Percentiles rank a stretch among this genome's conserved stretches.
phyloP scores from a whole-genome alignment of 2,888 invertebrate genomes.

The Auanema freiburgensis region DNA sequence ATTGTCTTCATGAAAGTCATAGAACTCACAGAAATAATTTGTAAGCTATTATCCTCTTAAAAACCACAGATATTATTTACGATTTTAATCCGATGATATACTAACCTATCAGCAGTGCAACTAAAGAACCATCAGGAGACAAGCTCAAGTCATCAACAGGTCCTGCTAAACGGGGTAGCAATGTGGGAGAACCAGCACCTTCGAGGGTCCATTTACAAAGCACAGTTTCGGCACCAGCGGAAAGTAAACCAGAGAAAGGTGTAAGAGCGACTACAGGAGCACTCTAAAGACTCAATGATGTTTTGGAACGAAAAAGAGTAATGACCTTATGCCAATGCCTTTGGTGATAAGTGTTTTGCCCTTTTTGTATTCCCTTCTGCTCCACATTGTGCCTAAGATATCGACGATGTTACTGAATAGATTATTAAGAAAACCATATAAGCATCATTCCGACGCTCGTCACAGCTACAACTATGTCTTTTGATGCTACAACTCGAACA shows the following conservation, averaged over 20 bases:
- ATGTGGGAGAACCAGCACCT: conserved; percentile 25
- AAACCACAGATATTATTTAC: conserved; percentile 5
- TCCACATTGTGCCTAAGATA: neutral
- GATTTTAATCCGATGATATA: neutral
- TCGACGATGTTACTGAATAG: neutral
- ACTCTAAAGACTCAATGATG: neutral
- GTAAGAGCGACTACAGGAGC: conserved; percentile 30
- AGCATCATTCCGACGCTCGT: conserved; percentile 26
- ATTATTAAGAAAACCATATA: conserved; percentile 10
- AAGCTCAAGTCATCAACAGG: conserved; percentile 26
- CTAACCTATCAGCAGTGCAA: conserved; percentile 34
- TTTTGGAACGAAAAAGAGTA: neutral
- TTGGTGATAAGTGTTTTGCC: neutral
- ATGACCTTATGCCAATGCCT: conserved; percentile 24
- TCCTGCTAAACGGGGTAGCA: conserved; percentile 30
- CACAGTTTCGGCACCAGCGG: conserved; percentile 38
- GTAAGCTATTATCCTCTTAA: conserved; percentile 48
- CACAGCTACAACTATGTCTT: conserved; percentile 22
- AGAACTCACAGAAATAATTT: conserved; percentile 40
- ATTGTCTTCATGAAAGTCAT: conserved; percentile 40
- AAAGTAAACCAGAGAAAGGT: conserved; percentile 32
- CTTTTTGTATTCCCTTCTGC: neutral
- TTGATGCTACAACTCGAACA: conserved; percentile 21
- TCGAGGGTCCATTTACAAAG: conserved; percentile 24
- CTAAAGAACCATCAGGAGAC: conserved; percentile 27